Conservation (phyloP, 1,140 invertebrate genomes). For the Diprion similis region DNA sequence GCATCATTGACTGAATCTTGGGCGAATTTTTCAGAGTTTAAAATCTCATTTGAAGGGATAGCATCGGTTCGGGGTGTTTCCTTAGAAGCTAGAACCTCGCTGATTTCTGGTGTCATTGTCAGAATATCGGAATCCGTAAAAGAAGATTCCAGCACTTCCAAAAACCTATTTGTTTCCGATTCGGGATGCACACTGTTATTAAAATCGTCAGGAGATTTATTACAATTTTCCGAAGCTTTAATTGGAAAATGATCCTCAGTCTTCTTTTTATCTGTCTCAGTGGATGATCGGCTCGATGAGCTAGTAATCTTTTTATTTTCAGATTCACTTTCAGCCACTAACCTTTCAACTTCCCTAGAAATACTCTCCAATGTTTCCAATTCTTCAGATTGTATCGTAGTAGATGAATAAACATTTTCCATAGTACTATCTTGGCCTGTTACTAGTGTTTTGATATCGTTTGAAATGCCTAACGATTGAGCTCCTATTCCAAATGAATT, state of each 20-base stretch:
- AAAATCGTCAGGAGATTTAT: conserved; percentile 10
- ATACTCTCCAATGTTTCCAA: conserved; percentile 51
- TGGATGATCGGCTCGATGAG: not conserved
- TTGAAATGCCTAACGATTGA: not conserved
- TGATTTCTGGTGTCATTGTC: not conserved
- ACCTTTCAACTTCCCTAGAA: conserved; percentile 45
- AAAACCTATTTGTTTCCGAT: not conserved
- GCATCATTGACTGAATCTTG: not conserved
- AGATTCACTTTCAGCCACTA: conserved; percentile 34
- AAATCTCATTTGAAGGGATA: not conserved
- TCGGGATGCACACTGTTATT: not conserved
- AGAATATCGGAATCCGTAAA: conserved; percentile 8
- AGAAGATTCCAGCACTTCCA: conserved; percentile 2
- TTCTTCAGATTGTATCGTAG: conserved; percentile 29
- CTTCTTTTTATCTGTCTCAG: not conserved
- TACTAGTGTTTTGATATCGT: not conserved
- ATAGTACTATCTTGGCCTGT: not conserved
- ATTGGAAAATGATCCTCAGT: not conserved
- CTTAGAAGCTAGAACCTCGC: not conserved
- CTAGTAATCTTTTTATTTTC: not conserved
- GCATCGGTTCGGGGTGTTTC: not conserved
- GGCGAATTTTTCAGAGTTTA: not conserved
- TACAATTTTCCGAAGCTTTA: conserved; percentile 13
- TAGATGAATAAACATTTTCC: not conserved
- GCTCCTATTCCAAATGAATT: not conserved